A percentile compares a stretch with the other conserved stretches of the same genome.
These are phyloP conservation scores for Uropsilus gracilis DNA, from an alignment of 2,113 vertebrate genomes.

Conservation along the genomic window DNA sequence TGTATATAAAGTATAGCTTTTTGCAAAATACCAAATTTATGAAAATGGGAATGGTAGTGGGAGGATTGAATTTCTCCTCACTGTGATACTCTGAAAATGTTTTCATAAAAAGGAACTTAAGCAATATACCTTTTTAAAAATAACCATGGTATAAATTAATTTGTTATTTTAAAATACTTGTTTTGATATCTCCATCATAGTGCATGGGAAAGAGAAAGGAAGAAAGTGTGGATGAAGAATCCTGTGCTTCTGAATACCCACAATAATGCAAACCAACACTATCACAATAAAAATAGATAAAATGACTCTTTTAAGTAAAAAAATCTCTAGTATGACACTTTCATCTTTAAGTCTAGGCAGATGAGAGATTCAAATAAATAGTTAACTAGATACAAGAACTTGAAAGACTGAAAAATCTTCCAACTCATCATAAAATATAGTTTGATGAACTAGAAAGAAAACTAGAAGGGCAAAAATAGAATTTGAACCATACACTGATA, in stretches of 20 bases:
- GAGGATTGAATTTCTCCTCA: conserved; percentile 50
- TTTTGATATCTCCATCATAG: neutral
- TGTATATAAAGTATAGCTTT: conserved; percentile 35
- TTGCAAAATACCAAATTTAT: conserved; percentile 34
- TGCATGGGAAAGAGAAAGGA: no score
- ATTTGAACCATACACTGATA: neutral
- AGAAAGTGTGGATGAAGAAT: no score
- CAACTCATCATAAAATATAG: neutral
- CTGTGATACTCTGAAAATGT: conserved; percentile 33
- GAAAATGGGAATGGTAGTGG: conserved; percentile 13
- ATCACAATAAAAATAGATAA: no score
- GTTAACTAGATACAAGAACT: neutral
- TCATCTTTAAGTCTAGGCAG: neutral
- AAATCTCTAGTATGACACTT: neutral
- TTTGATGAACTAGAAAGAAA: conserved; percentile 7
- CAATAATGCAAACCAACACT: no score
- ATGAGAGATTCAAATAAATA: neutral
- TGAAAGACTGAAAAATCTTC: conserved; percentile 11
- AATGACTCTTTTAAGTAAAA: neutral
- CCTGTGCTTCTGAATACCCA: no score
- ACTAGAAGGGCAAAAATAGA: neutral
- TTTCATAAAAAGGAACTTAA: conserved; percentile 38
- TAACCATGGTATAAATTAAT: conserved; percentile 30
- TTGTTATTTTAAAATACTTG: neutral
- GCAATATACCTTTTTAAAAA: neutral